A percentile compares a stretch with the other conserved stretches of the same genome.
phyloP scores from a whole-genome alignment of 2,888 invertebrate species.

The Pollenia angustigena region DNA sequence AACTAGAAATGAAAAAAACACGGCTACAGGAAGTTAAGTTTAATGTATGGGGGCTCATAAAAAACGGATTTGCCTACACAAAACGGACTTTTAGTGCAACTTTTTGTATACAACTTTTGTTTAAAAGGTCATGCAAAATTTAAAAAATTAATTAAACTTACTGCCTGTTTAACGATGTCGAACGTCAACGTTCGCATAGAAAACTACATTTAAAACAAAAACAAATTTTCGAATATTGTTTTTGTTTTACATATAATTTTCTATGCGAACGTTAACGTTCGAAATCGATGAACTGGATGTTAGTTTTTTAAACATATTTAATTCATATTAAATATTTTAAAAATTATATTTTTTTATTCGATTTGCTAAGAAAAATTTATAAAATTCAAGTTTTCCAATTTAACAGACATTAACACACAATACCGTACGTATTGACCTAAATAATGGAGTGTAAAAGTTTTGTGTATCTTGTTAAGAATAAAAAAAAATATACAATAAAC shows the following conservation, averaged over 20 bases:
- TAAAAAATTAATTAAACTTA: conserved; percentile 74
- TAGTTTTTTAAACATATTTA: too few species aligned
- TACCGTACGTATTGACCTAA: conserved; percentile 34
- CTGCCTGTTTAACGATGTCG: too few species aligned
- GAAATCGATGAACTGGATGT: too few species aligned
- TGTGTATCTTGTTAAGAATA: background rate
- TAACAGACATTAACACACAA: conserved; percentile 24
- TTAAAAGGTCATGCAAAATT: conserved; percentile 74
- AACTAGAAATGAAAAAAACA: background rate
- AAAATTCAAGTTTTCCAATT: background rate
- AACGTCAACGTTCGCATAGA: too few species aligned
- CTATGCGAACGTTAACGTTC: too few species aligned
- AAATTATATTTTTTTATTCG: background rate
- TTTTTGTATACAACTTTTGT: conserved; percentile 80
- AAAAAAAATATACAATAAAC: conserved; percentile 6
- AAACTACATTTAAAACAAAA: too few species aligned
- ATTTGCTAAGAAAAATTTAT: conserved; percentile 2
- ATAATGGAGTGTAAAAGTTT: conserved; percentile 42
- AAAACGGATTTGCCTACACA: conserved; percentile 14
- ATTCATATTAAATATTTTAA: too few species aligned
- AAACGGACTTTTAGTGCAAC: conserved; percentile 77
- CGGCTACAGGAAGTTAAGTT: conserved; percentile 13
- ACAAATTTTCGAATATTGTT: too few species aligned
- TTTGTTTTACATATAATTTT: too few species aligned
- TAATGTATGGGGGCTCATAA: conserved; percentile 12